Evolutionary conservation across 2,888 invertebrate genomes (phyloP).

Genomic region (Hedychridium roseum): DNA sequence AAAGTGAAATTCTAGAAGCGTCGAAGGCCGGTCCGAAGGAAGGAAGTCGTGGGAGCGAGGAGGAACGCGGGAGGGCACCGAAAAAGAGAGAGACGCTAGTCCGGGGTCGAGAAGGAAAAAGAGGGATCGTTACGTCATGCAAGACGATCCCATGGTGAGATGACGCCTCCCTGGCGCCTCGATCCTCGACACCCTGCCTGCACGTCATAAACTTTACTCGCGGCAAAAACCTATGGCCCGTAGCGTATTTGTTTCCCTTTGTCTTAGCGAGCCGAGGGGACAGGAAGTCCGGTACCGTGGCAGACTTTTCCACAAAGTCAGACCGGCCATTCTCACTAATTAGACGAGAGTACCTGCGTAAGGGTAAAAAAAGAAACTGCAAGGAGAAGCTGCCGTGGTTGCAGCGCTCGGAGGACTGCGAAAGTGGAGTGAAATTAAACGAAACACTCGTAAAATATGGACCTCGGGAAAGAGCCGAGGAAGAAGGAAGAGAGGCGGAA

Average conservation of each 20-base stretch:
- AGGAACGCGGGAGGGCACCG: conserved; percentile 11
- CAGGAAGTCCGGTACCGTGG: too few relatives aligned
- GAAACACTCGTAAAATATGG: conserved; percentile 41
- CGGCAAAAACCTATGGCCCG: too few relatives aligned
- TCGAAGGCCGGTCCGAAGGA: conserved; percentile 18
- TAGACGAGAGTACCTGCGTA: background rate
- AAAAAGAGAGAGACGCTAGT: conserved; percentile 7
- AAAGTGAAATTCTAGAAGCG: conserved; percentile 44
- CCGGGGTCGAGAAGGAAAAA: conserved; percentile 7
- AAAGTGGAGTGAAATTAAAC: conserved; percentile 35
- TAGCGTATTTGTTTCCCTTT: too few relatives aligned
- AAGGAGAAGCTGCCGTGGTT: background rate
- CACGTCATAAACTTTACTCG: too few relatives aligned
- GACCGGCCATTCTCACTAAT: background rate
- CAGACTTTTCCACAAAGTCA: too few relatives aligned
- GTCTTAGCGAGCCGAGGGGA: too few relatives aligned
- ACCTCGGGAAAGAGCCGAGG: background rate
- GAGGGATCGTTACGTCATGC: conserved; percentile 18
- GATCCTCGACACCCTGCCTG: conserved; percentile 33
- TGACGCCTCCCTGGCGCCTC: conserved; percentile 59
- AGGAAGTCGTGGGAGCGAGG: conserved; percentile 14
- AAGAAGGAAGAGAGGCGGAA: conserved; percentile 27
- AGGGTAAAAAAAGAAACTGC: background rate
- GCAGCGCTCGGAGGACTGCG: conserved; percentile 2
- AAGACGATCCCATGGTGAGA: conserved; percentile 58